Evolutionary conservation across 2,888 invertebrate genomes (phyloP), one percentile per base, ranked within the genome.

Genomic region (Girardia tigrina): DNA sequence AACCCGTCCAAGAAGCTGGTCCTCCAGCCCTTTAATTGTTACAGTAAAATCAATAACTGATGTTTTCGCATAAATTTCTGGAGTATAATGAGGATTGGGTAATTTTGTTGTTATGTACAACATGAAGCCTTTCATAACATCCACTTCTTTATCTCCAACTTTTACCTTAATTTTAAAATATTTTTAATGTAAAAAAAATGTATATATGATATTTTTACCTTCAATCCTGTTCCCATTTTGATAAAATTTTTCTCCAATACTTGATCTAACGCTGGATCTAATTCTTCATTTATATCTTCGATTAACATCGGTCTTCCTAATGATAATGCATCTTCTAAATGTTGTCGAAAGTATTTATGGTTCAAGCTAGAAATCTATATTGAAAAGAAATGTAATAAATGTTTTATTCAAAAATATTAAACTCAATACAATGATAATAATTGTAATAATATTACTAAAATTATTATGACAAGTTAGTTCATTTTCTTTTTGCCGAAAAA

Each of bases 41-140:
- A 95, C 94, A 0, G 94, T 95, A 82, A 95, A 95, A 83, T 95
- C 94, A 80, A 95, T 94, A 75, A 95, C 93, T 0, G 94, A 92
- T 0, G 94, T 94, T 83, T 93, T 93, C 0, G 94, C 94, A 81
- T 92, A 92, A 79, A 95, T 90, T 86, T 95, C 95, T 0, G 95
- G 95, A 16, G 94, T 93, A 84, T 94, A 95, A 0, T 92, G 90
- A 0, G 95, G 95, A 86, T 95, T 95, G 0, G 92, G 91, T 75
- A 95, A 85, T 84, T 95, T 95, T 0, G 95, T 95, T 0, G 94
- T 95, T 73, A 95, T 91, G 81, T 94, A 95, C 1, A 95, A 86
- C 89, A 90, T 90, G 82, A 95, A 95, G 0, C 92, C 93, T 26
- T 91, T 91, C 89, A 94, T 90, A 0, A 95, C 92, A 81, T 95